phyloP scores from a whole-genome alignment of 2,888 invertebrate genomes.

The Pycnomerus fuliginosus region DNA sequence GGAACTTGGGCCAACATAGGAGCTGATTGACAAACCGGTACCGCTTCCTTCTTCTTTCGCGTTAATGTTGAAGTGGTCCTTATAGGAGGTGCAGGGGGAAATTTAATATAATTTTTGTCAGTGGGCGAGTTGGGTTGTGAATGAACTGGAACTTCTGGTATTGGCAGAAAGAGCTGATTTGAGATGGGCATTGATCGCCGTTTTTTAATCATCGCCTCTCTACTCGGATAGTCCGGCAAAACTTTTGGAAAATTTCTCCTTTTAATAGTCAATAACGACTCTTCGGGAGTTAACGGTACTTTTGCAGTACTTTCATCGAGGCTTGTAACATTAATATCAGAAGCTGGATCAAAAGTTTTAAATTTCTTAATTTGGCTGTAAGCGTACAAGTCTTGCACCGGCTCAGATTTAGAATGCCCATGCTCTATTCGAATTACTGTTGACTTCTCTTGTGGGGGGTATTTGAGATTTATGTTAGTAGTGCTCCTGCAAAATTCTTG shows the following conservation, averaged over 20 bases:
- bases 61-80: constrained; percentile 69
- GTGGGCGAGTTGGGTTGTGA: constrained; percentile 46
- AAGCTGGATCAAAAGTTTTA: constrained; percentile 51
- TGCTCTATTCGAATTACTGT: constrained; percentile 59
- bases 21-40: constrained; percentile 54
- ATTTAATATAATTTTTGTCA: constrained; percentile 41
- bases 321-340: constrained; percentile 75
- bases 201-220: constrained; percentile 52
- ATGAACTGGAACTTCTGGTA: constrained; percentile 39
- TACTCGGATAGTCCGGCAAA: constrained; percentile 69
- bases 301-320: constrained; percentile 57
- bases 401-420: constrained; percentile 68
- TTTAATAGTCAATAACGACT: constrained; percentile 71
- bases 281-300: constrained; percentile 62
- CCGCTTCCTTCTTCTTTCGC: constrained; percentile 50
- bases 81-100: constrained; percentile 74
- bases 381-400: constrained; percentile 59
- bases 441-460: constrained; percentile 30
- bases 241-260: constrained; percentile 83
- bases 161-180: constrained; percentile 43
- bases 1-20: constrained; percentile 55
- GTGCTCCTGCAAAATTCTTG: constrained; percentile 42
- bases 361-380: constrained; percentile 34
- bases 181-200: constrained; percentile 66
- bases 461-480: constrained; percentile 46